A percentile compares a stretch with the other conserved stretches of the same genome.
phyloP scores from a whole-genome alignment of 1,140 invertebrate species.

The Doryteuthis pealeii region DNA sequence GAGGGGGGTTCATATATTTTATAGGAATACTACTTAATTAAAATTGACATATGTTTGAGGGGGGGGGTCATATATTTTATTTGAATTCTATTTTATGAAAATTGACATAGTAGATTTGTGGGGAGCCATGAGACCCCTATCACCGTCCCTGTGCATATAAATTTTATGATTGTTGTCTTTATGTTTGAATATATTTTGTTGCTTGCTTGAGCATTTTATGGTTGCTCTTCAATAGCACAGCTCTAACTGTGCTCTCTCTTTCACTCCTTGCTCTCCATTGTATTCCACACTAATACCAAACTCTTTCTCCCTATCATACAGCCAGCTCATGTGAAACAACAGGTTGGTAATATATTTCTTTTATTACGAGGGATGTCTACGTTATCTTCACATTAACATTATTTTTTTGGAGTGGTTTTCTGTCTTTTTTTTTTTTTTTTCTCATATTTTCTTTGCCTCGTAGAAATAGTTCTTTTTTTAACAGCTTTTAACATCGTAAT shows the following conservation, averaged over 20 bases:
- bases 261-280: neutral
- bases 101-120: no score
- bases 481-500: no score
- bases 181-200: no score
- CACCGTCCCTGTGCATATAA: no score
- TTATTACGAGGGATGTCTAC: conserved; percentile 12
- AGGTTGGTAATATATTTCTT: conserved; percentile 30
- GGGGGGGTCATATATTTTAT: no score
- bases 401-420: neutral
- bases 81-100: no score
- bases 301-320: conserved; percentile 14
- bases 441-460: neutral
- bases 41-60: no score
- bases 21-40: no score
- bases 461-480: neutral
- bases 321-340: conserved; percentile 35
- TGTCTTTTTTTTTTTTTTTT: neutral
- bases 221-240: neutral
- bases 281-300: conserved; percentile 3
- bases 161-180: no score
- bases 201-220: no score
- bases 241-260: neutral
- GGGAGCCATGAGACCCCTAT: no score
- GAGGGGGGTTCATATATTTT: no score
- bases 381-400: neutral